Evolutionary conservation across 2,797 vertebrate species (phyloP).

Genomic region (Pipistrellus kuhlii): DNA sequence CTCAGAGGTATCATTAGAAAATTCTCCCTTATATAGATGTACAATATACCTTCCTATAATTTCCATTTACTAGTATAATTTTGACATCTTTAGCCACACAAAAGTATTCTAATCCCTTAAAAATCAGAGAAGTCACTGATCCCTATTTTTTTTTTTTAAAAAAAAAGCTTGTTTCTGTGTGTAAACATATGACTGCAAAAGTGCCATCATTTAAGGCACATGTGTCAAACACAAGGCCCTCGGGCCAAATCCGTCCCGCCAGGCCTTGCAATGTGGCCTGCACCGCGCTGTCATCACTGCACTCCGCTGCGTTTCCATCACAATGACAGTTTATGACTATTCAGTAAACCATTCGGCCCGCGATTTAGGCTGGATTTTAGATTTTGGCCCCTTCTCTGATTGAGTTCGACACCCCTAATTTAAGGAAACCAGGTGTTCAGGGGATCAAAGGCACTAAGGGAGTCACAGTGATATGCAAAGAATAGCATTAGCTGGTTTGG

Average conservation of each 20-base stretch:
- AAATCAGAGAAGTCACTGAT: neutral
- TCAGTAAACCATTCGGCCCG: too few relatives aligned
- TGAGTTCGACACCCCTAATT: too few relatives aligned
- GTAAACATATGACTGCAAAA: neutral
- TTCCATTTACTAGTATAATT: slow-evolving; percentile 52
- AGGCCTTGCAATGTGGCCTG: too few relatives aligned
- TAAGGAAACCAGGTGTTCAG: slow-evolving; percentile 52
- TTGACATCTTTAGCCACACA: neutral
- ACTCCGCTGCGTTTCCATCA: too few relatives aligned
- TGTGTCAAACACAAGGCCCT: too few relatives aligned
- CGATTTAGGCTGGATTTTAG: too few relatives aligned
- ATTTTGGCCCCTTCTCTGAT: too few relatives aligned
- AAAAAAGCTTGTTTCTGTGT: neutral
- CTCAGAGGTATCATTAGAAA: slow-evolving; percentile 31
- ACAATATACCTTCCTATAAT: slow-evolving; percentile 9
- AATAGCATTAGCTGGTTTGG: too few relatives aligned
- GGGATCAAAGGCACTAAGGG: neutral
- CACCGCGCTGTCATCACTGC: too few relatives aligned
- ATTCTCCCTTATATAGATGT: neutral
- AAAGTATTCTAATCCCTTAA: slow-evolving; percentile 43
- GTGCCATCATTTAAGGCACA: neutral
- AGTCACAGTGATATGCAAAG: neutral
- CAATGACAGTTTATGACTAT: too few relatives aligned
- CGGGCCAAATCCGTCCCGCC: too few relatives aligned
- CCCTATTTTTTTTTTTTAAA: neutral